A percentile compares a stretch with the other conserved stretches of the same genome.
phyloP scores from a whole-genome alignment of 2,113 vertebrate species.

The Cariama cristata region DNA sequence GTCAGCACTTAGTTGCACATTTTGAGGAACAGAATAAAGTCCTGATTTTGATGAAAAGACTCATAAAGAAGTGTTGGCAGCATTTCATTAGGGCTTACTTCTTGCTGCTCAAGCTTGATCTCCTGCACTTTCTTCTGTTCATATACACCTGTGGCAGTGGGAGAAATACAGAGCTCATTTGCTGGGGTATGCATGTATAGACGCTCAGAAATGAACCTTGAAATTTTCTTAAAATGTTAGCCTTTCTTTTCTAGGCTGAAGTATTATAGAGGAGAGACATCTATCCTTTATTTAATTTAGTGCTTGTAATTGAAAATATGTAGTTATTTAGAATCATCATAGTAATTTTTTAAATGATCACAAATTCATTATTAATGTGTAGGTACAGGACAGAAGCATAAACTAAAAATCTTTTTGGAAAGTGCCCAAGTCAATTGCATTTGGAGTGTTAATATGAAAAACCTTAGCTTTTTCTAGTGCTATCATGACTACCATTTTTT shows the following conservation, averaged over 20 bases:
- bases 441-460: not conserved
- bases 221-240: not conserved
- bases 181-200: not conserved
- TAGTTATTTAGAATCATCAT: not conserved
- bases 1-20: not conserved
- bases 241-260: not conserved
- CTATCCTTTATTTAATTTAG: not conserved
- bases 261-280: not conserved
- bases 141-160: not conserved
- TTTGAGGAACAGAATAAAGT: not conserved
- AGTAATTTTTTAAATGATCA: not conserved
- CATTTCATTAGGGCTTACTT: not conserved
- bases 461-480: not conserved
- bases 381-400: not conserved
- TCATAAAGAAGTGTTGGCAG: not conserved
- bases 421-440: not conserved
- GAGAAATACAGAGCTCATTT: not conserved
- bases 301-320: not conserved
- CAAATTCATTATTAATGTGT: not conserved
- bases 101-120: not conserved
- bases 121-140: not conserved
- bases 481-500: not conserved
- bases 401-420: not conserved
- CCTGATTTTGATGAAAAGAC: not conserved
- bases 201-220: not conserved